Percentiles rank a stretch among this genome's conserved stretches.
These are phyloP conservation scores for Chelonus formosanus DNA, from an alignment of 2,888 invertebrate species.

Conservation along the genomic window DNA sequence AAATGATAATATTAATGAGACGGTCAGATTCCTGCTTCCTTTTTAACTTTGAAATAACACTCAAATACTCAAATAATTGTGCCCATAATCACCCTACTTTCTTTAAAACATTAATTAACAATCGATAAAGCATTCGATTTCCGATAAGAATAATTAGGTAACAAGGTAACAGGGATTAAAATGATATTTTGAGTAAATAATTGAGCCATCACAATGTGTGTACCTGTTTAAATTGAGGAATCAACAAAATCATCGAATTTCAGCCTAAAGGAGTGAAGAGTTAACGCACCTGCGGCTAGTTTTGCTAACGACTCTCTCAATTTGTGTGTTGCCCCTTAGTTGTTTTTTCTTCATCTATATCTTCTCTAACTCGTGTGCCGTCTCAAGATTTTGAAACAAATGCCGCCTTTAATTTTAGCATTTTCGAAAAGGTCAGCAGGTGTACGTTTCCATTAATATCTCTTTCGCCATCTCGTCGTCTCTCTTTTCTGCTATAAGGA, in stretches of 20 bases:
- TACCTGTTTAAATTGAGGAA: slow-evolving; percentile 11
- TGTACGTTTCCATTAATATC: slow-evolving; percentile 31
- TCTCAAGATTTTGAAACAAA: slow-evolving; percentile 13
- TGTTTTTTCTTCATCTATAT: slow-evolving; percentile 22
- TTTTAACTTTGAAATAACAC: no score
- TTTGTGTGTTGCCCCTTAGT: slow-evolving; percentile 1
- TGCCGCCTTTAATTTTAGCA: slow-evolving; percentile 27
- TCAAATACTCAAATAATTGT: no score
- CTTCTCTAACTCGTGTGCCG: slow-evolving; percentile 23
- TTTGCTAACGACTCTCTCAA: slow-evolving; percentile 33
- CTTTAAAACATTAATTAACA: no score
- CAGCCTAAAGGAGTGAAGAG: not conserved
- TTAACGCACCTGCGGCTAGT: slow-evolving; percentile 34
- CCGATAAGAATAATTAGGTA: slow-evolving; percentile 6
- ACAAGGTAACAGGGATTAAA: not conserved
- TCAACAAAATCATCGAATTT: slow-evolving; percentile 9
- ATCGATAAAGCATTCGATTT: no score
- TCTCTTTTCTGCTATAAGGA: slow-evolving; percentile 8
- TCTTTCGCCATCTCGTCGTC: slow-evolving; percentile 19
- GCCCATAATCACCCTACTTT: no score
- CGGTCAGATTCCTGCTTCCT: no score
- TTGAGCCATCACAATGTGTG: slow-evolving; percentile 1
- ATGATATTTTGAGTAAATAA: slow-evolving; percentile 5
- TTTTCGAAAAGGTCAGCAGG: slow-evolving; percentile 31
- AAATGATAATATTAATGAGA: no score